phyloP scores from a whole-genome alignment of 2,888 invertebrate species.

The Epinotia ramella region DNA sequence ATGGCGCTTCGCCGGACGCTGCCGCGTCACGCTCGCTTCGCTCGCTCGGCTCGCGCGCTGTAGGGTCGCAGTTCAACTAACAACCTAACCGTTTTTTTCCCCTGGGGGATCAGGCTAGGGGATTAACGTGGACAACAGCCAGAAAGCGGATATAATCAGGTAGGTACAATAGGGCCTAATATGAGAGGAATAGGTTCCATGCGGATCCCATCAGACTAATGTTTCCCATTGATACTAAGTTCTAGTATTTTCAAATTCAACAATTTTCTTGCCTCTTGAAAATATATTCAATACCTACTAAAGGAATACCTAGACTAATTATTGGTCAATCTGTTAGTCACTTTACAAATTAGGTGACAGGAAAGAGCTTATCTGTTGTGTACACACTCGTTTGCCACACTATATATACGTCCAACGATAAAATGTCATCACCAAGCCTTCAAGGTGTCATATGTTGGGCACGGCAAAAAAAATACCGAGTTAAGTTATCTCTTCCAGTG shows the following conservation, averaged over 20 bases:
- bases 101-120: too few species aligned
- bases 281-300: background rate
- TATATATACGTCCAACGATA: background rate
- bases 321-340: background rate
- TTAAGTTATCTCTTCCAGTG: background rate
- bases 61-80: too few species aligned
- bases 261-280: background rate
- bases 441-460: background rate
- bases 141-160: background rate
- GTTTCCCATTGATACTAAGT: background rate
- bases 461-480: background rate
- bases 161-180: too few species aligned
- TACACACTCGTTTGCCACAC: background rate
- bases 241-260: background rate
- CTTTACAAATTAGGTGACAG: background rate
- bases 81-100: too few species aligned
- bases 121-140: too few species aligned
- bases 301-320: background rate
- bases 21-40: too few species aligned
- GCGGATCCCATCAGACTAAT: background rate
- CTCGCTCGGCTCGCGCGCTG: too few species aligned
- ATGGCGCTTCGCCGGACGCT: too few species aligned
- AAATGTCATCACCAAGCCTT: background rate
- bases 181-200: background rate
- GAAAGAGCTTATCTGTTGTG: constrained; percentile 1